These are phyloP conservation scores for Geodia barretti DNA, from an alignment of 37 sponge, comb jelly and placozoan species.

Conservation along the genomic window DNA sequence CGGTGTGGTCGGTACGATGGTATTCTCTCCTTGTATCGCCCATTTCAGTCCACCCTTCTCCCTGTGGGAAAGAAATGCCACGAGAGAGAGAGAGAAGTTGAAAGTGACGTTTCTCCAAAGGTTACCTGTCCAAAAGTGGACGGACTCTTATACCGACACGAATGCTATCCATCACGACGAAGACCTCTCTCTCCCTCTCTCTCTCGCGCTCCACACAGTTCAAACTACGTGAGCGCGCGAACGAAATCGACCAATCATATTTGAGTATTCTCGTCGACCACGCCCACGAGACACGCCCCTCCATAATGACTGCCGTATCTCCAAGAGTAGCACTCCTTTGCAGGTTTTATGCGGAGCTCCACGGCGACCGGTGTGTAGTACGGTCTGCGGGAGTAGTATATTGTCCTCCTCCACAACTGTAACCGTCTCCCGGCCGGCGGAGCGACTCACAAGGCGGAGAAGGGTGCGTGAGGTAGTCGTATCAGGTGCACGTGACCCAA, in stretches of 20 bases:
- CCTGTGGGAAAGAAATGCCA: neutral
- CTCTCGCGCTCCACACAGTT: neutral
- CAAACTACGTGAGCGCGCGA: too few relatives aligned
- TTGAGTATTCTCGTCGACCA: neutral
- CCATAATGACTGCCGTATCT: neutral
- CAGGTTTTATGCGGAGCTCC: too few relatives aligned
- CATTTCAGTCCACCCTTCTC: neutral
- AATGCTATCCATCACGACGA: slow-evolving; percentile 43
- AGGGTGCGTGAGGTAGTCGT: too few relatives aligned
- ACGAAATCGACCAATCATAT: neutral
- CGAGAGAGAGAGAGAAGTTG: neutral
- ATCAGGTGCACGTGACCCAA: too few relatives aligned
- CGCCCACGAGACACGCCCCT: neutral
- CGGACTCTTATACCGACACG: slow-evolving; percentile 63
- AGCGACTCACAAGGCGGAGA: too few relatives aligned
- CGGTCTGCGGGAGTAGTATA: too few relatives aligned
- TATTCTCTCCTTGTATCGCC: neutral
- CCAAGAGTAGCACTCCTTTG: neutral
- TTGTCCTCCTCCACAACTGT: too few relatives aligned
- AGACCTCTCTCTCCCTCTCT: too few relatives aligned
- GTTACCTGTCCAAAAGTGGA: slow-evolving; percentile 47
- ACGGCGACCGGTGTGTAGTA: too few relatives aligned
- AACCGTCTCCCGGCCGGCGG: too few relatives aligned
- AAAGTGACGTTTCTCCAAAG: neutral
- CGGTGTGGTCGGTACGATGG: neutral